phyloP scores from a whole-genome alignment of 2,797 vertebrate species.

The Leuciscus waleckii region DNA sequence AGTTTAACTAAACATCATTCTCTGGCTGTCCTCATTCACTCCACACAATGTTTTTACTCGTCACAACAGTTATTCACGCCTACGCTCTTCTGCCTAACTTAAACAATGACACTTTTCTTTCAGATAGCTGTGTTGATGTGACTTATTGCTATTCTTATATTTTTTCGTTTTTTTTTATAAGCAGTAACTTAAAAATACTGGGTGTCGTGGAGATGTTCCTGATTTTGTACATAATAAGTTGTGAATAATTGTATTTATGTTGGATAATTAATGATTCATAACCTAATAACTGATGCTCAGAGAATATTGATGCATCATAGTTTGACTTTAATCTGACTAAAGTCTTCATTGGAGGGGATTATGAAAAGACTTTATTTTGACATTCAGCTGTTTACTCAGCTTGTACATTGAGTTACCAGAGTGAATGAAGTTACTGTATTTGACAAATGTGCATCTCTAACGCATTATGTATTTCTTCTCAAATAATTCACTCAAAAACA shows the following conservation, averaged over 20 bases:
- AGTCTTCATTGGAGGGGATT: slow-evolving; percentile 35
- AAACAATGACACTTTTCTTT: slow-evolving; percentile 38
- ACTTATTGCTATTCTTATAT: slow-evolving; percentile 5
- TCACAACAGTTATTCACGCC: slow-evolving; percentile 8
- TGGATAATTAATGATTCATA: slow-evolving; percentile 50
- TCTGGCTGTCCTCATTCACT: slow-evolving; percentile 21
- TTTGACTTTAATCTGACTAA: slow-evolving; percentile 53
- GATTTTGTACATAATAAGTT: neutral
- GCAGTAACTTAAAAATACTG: neutral
- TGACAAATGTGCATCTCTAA: slow-evolving; percentile 42
- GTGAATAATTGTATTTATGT: neutral
- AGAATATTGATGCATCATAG: slow-evolving; percentile 41
- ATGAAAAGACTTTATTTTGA: slow-evolving; percentile 47
- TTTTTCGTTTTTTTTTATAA: neutral
- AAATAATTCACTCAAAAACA: neutral
- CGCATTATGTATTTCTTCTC: neutral
- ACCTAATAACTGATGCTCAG: slow-evolving; percentile 40
- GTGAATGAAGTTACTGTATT: slow-evolving; percentile 18
- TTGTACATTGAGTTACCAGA: slow-evolving; percentile 34
- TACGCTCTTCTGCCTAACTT: neutral
- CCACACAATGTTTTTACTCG: slow-evolving; percentile 29
- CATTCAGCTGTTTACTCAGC: slow-evolving; percentile 9
- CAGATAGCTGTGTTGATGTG: slow-evolving; percentile 35
- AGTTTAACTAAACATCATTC: slow-evolving; percentile 32
- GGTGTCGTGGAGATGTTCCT: neutral